These are phyloP conservation scores for Ochropleura plecta DNA, from an alignment of 2,888 invertebrate genomes.

Conservation along the genomic window DNA sequence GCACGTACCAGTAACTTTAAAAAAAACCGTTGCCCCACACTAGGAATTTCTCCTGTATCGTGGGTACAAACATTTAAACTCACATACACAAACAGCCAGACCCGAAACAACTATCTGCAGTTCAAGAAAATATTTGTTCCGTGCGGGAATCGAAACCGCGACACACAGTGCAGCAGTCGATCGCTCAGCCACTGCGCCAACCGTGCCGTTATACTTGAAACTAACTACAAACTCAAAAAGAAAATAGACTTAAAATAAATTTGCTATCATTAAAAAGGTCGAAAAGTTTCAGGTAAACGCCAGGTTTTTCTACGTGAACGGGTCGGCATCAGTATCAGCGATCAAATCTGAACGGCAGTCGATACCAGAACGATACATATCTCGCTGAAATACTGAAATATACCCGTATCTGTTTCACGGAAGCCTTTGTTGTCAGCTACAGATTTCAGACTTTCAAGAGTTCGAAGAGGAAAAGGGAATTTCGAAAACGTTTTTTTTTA, in stretches of 20 bases:
- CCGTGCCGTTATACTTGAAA: too few species aligned
- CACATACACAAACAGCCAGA: too few species aligned
- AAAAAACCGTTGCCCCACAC: background rate
- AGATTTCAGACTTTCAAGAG: constrained; percentile 28
- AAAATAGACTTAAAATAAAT: background rate
- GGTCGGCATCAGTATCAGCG: constrained; percentile 66
- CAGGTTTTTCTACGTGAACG: constrained; percentile 52
- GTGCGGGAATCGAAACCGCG: too few species aligned
- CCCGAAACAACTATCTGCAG: too few species aligned
- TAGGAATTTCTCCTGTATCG: too few species aligned
- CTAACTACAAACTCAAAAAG: too few species aligned
- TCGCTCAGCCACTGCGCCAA: too few species aligned
- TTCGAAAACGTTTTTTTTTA: background rate
- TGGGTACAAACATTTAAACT: too few species aligned
- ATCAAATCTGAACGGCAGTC: constrained; percentile 67
- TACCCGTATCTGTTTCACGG: constrained; percentile 56
- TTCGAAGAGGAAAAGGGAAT: background rate
- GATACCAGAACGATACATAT: constrained; percentile 68
- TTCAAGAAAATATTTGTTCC: too few species aligned
- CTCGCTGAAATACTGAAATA: constrained; percentile 64
- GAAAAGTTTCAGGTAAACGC: constrained; percentile 12
- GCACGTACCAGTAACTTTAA: background rate
- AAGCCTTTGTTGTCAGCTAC: constrained; percentile 54
- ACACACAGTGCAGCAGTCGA: too few species aligned
- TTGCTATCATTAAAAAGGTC: background rate